Base-by-base conservation (phyloP, 2,113 vertebrate genomes). In the Empidonax traillii region DNA sequence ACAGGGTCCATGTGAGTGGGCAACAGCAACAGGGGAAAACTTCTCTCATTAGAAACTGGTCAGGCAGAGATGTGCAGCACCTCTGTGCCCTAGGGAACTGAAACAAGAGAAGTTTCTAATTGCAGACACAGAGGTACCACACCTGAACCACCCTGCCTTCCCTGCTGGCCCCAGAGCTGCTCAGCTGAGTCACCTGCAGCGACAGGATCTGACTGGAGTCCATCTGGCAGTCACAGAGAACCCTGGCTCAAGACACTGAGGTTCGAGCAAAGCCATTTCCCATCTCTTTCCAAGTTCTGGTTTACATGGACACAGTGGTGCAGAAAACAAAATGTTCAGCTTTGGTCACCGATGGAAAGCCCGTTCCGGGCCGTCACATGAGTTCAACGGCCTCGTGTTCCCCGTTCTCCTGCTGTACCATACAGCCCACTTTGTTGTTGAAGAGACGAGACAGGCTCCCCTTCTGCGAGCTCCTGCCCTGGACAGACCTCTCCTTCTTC, bases 401-500 rank as follows among this genome's bases (percentile, higher is more conserved):
- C 66, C 96, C 71, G 1, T 81, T 92, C 35, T 93, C 95, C 44
- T 97, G 96, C 79, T 97, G 97, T 9, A 95, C 85, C 53, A 97
- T 91, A 33, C 98, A 98, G 89, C 98, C 98, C 1, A 98, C 98
- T 73, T 97, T 98, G 68, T 98, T 98, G 93, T 98, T 98, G 96
- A 98, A 98, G 83, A 98, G 96, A 6, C 98, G 98, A 6, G 98
- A 94, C 39, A 98, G 94, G 47, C 98, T 97, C 24, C 97, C 97
- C 84, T 96, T 97, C 89, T 97, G 96, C 13, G 96, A 96, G 75
- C 94, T 74, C 81, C 96, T 97, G 86, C 96, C 93, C 74, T 95
- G 97, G 44, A 72, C 67, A 30, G 93, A 91, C 39, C 89, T 79
- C 56, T 97, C 96, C 85, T 96, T 96, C 79, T 94, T 97, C 66